A percentile compares a stretch with the other conserved stretches of the same genome.
Conservation (phyloP, 1,140 invertebrate genomes). For the Piezodorus guildinii region DNA sequence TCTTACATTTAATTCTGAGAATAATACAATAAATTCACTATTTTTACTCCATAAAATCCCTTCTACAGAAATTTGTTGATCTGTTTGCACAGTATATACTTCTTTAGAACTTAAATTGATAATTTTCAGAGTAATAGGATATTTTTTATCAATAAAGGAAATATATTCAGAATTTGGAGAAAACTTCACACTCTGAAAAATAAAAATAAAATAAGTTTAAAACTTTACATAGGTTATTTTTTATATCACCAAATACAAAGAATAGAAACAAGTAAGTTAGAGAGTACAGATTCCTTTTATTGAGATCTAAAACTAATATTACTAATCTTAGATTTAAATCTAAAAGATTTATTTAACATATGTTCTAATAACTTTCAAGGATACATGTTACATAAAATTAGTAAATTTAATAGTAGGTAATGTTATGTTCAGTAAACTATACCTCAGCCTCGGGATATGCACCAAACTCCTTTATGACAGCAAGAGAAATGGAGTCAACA, state of each 20-base stretch:
- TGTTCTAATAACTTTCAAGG: too few species aligned
- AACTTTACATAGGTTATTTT: too few species aligned
- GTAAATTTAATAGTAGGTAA: background rate
- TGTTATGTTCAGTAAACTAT: background rate
- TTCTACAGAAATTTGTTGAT: background rate
- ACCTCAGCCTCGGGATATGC: conserved; percentile 12
- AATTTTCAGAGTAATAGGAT: background rate
- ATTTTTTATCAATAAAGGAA: background rate
- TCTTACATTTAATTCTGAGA: conserved; percentile 2
- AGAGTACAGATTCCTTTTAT: too few species aligned
- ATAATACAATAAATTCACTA: background rate
- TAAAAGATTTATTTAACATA: too few species aligned
- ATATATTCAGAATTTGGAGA: background rate
- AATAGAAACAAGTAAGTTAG: too few species aligned
- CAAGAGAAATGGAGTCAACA: conserved; percentile 3
- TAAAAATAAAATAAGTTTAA: background rate
- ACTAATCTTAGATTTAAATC: too few species aligned
- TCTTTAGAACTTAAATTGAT: background rate
- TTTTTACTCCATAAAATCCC: background rate
- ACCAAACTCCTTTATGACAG: background rate
- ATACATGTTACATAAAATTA: too few species aligned
- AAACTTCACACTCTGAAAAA: background rate
- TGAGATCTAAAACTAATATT: too few species aligned
- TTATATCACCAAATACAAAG: too few species aligned
- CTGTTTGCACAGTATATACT: background rate